These are phyloP conservation scores for Dasyornis broadbenti DNA, from an alignment of 2,113 vertebrate genomes.

Conservation along the genomic window DNA sequence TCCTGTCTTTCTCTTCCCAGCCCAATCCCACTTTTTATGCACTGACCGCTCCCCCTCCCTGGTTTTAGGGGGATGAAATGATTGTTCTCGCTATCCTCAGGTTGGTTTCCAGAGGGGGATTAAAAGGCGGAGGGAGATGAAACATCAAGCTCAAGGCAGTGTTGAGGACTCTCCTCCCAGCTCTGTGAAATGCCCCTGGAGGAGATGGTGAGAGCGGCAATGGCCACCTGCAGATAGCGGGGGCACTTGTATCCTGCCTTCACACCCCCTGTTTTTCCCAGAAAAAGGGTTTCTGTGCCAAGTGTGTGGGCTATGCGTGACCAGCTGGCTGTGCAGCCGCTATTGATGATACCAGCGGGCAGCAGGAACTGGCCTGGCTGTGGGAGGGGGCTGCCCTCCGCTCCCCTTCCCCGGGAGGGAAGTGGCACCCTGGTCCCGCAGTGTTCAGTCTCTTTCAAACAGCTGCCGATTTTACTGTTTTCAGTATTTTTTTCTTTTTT, in stretches of 20 bases:
- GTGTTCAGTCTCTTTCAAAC: background rate
- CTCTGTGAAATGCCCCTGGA: background rate
- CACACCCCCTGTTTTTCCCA: background rate
- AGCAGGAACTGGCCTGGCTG: background rate
- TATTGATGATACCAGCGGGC: background rate
- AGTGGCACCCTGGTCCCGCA: rapidly evolving
- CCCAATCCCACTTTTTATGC: background rate
- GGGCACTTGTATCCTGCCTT: background rate
- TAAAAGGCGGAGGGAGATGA: background rate
- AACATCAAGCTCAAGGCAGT: background rate
- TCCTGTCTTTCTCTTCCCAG: background rate
- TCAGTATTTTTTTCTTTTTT: background rate
- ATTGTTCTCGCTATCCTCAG: background rate
- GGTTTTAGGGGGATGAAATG: background rate
- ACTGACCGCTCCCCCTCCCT: rapidly evolving
- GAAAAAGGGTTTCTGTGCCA: background rate
- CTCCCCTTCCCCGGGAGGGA: background rate
- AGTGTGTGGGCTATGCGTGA: background rate
- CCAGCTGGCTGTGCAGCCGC: background rate
- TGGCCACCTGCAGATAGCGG: background rate
- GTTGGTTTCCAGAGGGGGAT: background rate
- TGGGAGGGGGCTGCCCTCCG: background rate
- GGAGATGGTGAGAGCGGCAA: background rate
- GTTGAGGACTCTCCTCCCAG: background rate
- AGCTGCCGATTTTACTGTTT: background rate